Evolutionary conservation across 1,140 invertebrate genomes (phyloP), one percentile per base, ranked within the genome.

Genomic region (Physella acuta): DNA sequence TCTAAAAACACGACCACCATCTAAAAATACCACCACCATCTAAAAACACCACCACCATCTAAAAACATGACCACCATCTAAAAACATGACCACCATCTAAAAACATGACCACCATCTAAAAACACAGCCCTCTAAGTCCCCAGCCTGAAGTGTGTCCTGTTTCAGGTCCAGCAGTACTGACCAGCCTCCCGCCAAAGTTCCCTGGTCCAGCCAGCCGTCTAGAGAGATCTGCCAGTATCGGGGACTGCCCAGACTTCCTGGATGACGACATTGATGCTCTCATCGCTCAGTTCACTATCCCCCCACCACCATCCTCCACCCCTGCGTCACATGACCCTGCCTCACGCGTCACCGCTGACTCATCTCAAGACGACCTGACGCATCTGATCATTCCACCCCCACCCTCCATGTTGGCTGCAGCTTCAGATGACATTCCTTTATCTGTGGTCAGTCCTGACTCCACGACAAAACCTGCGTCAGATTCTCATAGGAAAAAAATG

Each of bases 321-420:
- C 30, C 20, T 58, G 5, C 26, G 20, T 34, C 56, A 5, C n/a
- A n/a, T n/a, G n/a, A n/a, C n/a, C n/a, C n/a, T n/a, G 39, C 8
- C 39, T 44, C 39, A 8, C 8, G 20, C 8, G 39, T 5, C 53
- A 56, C 53, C 24, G 24, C 8, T 8, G 53, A 24, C 53, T 24
- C 53, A 56, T 5, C 20, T 3, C 70, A 73, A 20, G 79, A 92
- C 82, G 90, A 93, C 84, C 91, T 93, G 52, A 89, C 91, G 84
- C 89, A 90, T 0, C 91, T 91, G 70, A 92, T 93, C 39, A 93
- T 93, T 78, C 92, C 92, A 39, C 92, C 92, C 2, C 92, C 92
- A 0, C 92, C 92, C 0, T 79, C 8, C 34, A 61, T 20, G 5
- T 24, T 28, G 3, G 1, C 59, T 37, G 28, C 20, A 31, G 14